Evolutionary conservation across 2,888 invertebrate species (phyloP).

Genomic region (Pecten maximus): DNA sequence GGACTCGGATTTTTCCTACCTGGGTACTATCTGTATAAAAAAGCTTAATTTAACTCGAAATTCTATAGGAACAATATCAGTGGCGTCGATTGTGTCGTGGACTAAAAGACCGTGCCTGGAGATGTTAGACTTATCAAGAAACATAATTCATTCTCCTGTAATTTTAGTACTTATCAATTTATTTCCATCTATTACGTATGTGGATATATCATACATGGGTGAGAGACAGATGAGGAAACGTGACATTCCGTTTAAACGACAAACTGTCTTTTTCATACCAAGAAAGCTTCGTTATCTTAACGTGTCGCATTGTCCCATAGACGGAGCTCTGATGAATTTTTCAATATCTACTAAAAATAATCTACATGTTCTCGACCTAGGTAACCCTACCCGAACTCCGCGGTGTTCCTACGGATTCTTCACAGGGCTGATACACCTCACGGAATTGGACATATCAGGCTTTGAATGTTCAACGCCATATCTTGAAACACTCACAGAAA

Average conservation of each 20-base stretch:
- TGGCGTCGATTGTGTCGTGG: neutral
- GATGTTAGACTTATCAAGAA: neutral
- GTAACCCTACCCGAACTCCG: neutral
- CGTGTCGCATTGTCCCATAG: neutral
- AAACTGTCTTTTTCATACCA: neutral
- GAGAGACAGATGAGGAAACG: neutral
- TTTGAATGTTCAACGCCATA: neutral
- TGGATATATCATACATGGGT: neutral
- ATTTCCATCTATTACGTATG: neutral
- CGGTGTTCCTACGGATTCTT: neutral
- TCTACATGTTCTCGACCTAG: neutral
- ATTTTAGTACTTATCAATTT: neutral
- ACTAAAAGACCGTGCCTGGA: neutral
- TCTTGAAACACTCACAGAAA: neutral
- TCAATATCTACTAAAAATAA: neutral
- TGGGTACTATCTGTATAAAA: neutral
- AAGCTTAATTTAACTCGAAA: neutral
- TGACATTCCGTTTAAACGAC: neutral
- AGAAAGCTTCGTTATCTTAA: neutral
- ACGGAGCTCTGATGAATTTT: neutral
- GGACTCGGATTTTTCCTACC: neutral
- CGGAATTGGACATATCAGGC: neutral
- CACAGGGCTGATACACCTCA: neutral
- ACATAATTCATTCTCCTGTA: neutral
- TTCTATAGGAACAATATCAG: neutral